Base-by-base conservation (phyloP, 1,140 invertebrate genomes). In the Drosophila oshimai region DNA sequence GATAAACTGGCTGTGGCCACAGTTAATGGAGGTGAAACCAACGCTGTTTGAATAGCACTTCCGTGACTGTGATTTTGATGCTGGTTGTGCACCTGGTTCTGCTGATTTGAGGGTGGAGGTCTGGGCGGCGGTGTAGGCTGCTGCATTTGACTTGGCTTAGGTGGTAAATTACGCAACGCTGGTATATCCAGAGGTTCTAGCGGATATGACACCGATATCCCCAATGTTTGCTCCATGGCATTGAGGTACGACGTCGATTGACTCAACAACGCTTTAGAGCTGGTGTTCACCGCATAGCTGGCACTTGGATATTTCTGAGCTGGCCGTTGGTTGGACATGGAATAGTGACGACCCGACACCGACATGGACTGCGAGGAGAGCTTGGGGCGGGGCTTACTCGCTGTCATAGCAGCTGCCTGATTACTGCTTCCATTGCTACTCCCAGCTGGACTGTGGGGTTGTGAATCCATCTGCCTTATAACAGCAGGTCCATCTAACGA, bases 401-500 rank as follows among this genome's bases (percentile, higher is more conserved):
- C 29, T 4, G 20, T 45, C 10, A 60, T 49, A 17, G 60, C 55
- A 0, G 28, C 46, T 9, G 54, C 62, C 13, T 46, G 44, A 6
- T n/a, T 44, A 20, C 58, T 68, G 12, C 57, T 74, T 6, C 60
- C 64, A 49, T 34, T 75, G 46, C 46, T 75, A 18, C 67, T 61
- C 0, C 36, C 65, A 0, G 70, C 79, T 2, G 80, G 80, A 58
- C 74, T 79, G 20, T 83, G 79, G 0, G 79, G 69, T 3, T 62
- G 57, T 9, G 80, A 64, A 0, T 86, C 80, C 9, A 87, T 57
- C 45, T 86, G 69, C 17, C 89, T 73, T 12, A 91, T 89, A 5
- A 91, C 77, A 17, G 81, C 75, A 0, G 92, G 92, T 6, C 92
- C 92, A 68, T 93, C 92, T 17, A 93, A 64, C 10, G 92, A 93